Conservation (phyloP, 35 echinoderm and acorn worm species). For the Lytechinus pictus region DNA sequence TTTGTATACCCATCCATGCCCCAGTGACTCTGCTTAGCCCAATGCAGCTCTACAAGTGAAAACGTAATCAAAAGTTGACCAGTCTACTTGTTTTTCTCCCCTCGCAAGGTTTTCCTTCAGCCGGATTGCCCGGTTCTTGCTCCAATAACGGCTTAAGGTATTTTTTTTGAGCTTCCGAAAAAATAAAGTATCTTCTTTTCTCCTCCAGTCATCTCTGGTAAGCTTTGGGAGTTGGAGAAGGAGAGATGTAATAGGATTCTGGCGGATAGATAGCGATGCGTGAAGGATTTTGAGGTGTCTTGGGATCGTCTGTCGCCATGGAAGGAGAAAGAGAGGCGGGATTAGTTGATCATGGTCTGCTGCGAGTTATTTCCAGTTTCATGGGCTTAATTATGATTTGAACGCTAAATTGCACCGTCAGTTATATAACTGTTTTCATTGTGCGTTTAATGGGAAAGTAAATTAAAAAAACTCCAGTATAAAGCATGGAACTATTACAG, state of each 20-base stretch:
- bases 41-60: neutral
- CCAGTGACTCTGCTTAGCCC: neutral
- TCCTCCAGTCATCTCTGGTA: neutral
- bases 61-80: neutral
- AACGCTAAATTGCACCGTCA: neutral
- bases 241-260: neutral
- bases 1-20: neutral
- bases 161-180: neutral
- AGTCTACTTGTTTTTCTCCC: neutral
- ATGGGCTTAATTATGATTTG: neutral
- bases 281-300: neutral
- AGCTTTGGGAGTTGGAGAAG: neutral
- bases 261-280: neutral
- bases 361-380: neutral
- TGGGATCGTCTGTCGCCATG: neutral
- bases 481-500: neutral
- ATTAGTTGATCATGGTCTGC: neutral
- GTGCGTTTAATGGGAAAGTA: neutral
- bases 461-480: neutral
- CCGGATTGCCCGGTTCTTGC: neutral
- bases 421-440: neutral
- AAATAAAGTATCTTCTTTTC: neutral
- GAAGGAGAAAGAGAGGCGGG: neutral
- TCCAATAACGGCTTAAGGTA: neutral
- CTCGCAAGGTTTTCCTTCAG: neutral